Base-by-base conservation (phyloP, 2,888 invertebrate species). In the Chloroclystis v-ata region DNA sequence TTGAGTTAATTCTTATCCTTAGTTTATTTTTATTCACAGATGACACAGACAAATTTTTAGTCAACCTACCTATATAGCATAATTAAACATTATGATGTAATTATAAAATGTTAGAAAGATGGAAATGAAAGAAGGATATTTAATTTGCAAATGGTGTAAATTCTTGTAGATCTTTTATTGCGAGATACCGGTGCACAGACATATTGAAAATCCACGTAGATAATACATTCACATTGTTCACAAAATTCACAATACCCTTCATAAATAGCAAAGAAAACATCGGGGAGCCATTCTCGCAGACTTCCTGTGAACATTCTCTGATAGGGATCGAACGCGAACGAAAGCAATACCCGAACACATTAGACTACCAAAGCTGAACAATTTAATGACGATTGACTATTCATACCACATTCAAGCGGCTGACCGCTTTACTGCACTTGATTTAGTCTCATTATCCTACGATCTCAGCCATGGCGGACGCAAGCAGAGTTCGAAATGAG, bases 331-430 rank as follows among this genome's bases (percentile, higher is more conserved):
- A 48, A 55, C 53, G 53, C 48, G 55, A 55, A 54, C 47, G 60
- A 63, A 51, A 60, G 61, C 59, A 66, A 62, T 62, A 65, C 66
- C 64, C 63, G 65, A 68, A 67, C 75, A 74, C 73, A 80, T 83
- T 82, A 81, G 82, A 82, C 82, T 82, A 82, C 78, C 82, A 85
- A 82, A 82, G 81, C 83, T 75, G 82, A 84, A 84, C 82, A 78
- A 82, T 85, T 83, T 84, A 85, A 86, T 86, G 85, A 83, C 81
- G 78, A 84, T 85, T 84, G 84, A 83, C 84, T 85, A 85, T 85
- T 86, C 85, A 85, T 84, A 80, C 80, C 79, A 80, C 79, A 83
- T 81, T 78, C 78, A 75, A 77, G 74, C 71, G 83, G 82, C 77
- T 82, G 84, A 84, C 82, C 85, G 83, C 82, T 77, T 75, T 74